A percentile compares a stretch with the other conserved stretches of the same genome.
Conservation (phyloP, 1,140 invertebrate genomes). For the Drosophila suzukii region DNA sequence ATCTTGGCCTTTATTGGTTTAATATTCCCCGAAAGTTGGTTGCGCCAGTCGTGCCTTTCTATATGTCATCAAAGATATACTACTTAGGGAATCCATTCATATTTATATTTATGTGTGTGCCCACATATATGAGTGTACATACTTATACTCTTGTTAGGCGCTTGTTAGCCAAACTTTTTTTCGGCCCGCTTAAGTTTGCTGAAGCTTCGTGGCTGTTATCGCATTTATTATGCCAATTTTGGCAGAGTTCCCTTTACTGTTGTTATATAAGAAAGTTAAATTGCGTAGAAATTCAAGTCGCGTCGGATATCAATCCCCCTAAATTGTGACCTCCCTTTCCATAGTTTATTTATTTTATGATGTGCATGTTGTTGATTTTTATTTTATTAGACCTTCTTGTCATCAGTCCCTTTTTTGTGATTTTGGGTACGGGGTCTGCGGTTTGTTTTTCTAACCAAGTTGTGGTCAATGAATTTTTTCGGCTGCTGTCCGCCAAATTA, state of each 20-base stretch:
- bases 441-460: conserved; percentile 28
- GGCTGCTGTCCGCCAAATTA: conserved; percentile 4
- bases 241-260: conserved; percentile 19
- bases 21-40: conserved; percentile 61
- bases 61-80: conserved; percentile 48
- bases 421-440: conserved; percentile 1
- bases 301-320: conserved; percentile 34
- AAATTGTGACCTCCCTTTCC: conserved; percentile 1
- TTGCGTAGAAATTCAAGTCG: conserved; percentile 79
- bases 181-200: conserved; percentile 34
- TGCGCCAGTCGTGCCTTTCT: conserved; percentile 12
- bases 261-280: conserved; percentile 71
- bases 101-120: conserved; percentile 25
- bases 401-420: conserved; percentile 27
- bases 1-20: conserved; percentile 66
- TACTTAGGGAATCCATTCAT: conserved; percentile 36
- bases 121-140: conserved; percentile 15
- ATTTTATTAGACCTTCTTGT: conserved; percentile 44
- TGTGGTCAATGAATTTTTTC: conserved; percentile 24
- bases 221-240: conserved; percentile 76
- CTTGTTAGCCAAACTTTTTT: conserved; percentile 63
- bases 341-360: conserved; percentile 76
- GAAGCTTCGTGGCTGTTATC: conserved; percentile 51
- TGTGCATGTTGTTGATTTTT: conserved; percentile 73
- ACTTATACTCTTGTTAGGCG: conserved; percentile 47